Conservation (phyloP, 2,797 vertebrate genomes). For the Poecilia gillii region DNA sequence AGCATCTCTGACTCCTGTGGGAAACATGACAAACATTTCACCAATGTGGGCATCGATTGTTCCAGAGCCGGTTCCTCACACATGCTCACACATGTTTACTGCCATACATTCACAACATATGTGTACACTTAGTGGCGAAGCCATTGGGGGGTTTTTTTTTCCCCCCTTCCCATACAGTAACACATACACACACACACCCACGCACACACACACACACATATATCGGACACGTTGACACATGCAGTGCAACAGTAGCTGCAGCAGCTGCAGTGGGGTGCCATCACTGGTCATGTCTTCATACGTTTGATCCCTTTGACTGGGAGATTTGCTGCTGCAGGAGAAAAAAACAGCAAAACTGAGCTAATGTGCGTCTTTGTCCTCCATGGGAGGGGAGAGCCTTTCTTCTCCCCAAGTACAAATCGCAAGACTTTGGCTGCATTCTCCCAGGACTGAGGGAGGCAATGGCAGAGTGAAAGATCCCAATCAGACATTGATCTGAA, state of each 20-base stretch:
- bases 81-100: constrained; percentile 39
- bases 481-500: constrained; percentile 86
- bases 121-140: constrained; percentile 32
- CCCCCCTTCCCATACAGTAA: constrained; percentile 23
- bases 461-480: constrained; percentile 82
- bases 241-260: constrained; percentile 58
- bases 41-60: constrained; percentile 44
- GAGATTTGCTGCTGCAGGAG: constrained; percentile 71
- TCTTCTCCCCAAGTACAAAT: constrained; percentile 85
- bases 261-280: constrained; percentile 71
- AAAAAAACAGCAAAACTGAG: constrained; percentile 85
- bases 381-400: constrained; percentile 78
- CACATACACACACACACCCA: constrained; percentile 1
- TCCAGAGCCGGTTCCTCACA: constrained; percentile 19
- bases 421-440: constrained; percentile 81
- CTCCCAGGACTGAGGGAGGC: constrained; percentile 77
- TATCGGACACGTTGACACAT: constrained; percentile 32
- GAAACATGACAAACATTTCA: constrained; percentile 59
- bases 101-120: constrained; percentile 33
- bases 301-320: constrained; percentile 79
- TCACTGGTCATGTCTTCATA: constrained; percentile 74
- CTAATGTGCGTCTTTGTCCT: constrained; percentile 85
- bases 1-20: constrained; percentile 39
- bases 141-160: constrained; percentile 54
- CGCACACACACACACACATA: constrained; percentile 16